These are phyloP conservation scores for Rhinichthys osculus DNA, from an alignment of 2,797 vertebrate genomes.

Conservation along the genomic window DNA sequence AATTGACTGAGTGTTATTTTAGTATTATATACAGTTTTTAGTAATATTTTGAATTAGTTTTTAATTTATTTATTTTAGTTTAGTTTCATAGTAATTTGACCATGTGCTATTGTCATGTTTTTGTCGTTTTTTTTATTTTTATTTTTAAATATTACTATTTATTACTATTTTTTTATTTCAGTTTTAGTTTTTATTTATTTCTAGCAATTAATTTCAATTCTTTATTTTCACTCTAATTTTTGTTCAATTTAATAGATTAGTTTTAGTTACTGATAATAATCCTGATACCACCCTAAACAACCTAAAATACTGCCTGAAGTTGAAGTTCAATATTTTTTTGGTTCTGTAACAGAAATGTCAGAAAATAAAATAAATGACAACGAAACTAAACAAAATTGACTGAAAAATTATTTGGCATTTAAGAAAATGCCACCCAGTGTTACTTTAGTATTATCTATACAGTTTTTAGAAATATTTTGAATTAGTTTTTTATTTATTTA, in stretches of 20 bases:
- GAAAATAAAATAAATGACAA: no score
- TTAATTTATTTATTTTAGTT: no score
- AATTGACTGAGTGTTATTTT: not conserved
- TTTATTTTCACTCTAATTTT: not conserved
- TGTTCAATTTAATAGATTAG: not conserved
- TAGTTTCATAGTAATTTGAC: not conserved
- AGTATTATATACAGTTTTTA: not conserved
- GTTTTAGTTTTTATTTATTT: not conserved
- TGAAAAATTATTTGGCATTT: no score
- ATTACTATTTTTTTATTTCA: no score
- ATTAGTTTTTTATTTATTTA: not conserved
- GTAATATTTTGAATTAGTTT: not conserved
- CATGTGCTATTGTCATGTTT: no score
- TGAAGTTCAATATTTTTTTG: no score
- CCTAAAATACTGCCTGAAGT: not conserved
- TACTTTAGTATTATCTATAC: no score
- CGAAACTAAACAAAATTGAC: no score
- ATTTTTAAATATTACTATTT: not conserved
- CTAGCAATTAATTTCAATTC: not conserved
- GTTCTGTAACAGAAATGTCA: no score
- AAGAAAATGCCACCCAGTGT: no score
- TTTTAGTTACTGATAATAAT: not conserved
- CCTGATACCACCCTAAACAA: no score
- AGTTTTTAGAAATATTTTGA: not conserved
- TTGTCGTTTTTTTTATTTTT: not conserved